Percentiles rank a stretch among this genome's conserved stretches.
Conservation (phyloP, 2,888 invertebrate genomes). For the Stegophylla sp. region DNA sequence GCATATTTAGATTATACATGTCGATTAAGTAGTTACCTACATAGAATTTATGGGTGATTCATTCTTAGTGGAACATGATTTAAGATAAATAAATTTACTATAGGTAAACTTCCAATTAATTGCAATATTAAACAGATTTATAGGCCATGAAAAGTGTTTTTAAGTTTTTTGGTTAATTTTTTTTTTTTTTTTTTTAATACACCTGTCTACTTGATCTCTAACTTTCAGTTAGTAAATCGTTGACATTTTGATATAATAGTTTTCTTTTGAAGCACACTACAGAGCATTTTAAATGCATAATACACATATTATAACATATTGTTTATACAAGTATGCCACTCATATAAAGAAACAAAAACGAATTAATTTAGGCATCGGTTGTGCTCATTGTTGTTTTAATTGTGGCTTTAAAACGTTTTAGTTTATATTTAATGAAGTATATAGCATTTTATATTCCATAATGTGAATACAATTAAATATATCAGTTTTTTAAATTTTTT, state of each 20-base stretch:
- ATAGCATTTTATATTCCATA: not conserved
- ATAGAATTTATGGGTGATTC: too few species aligned
- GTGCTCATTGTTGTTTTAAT: constrained; percentile 1
- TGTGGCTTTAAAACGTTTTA: not conserved
- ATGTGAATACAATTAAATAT: too few species aligned
- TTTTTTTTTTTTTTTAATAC: not conserved
- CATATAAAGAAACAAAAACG: constrained; percentile 1
- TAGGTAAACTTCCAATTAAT: too few species aligned
- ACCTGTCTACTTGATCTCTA: not conserved
- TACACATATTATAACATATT: constrained; percentile 16
- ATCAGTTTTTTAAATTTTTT: too few species aligned
- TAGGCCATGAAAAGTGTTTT: not conserved
- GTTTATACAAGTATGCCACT: not conserved
- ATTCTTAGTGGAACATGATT: too few species aligned
- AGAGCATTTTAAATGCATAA: not conserved
- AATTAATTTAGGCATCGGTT: constrained; percentile 9
- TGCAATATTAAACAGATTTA: too few species aligned
- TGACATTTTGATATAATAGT: not conserved
- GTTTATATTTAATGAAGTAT: not conserved
- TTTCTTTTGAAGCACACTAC: not conserved
- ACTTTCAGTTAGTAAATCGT: not conserved
- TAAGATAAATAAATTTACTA: too few species aligned
- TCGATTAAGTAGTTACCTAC: too few species aligned
- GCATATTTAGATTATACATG: too few species aligned
- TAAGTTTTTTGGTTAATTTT: not conserved